Evolutionary conservation across 2,113 vertebrate species (phyloP).

Genomic region (Leucosticte australis): DNA sequence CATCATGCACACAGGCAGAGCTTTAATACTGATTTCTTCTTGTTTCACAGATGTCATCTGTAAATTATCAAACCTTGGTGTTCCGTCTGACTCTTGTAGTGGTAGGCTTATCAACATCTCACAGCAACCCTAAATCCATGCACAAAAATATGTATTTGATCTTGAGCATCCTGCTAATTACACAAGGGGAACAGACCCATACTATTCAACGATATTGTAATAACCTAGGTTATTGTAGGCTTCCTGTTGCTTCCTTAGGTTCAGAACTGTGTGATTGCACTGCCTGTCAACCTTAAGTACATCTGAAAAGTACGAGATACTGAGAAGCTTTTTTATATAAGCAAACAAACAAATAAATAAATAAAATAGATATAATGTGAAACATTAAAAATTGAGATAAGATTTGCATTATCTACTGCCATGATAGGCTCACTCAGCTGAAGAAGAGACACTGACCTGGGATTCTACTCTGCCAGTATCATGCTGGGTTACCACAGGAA

Average conservation of each 20-base stretch:
- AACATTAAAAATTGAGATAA: neutral
- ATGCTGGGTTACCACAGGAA: neutral
- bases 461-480: neutral
- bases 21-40: neutral
- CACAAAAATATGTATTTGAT: neutral
- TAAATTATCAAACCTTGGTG: neutral
- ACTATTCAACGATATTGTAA: neutral
- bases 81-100: neutral
- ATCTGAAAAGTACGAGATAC: neutral
- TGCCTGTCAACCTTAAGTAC: neutral
- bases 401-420: neutral
- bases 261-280: neutral
- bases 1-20: neutral
- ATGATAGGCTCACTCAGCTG: neutral
- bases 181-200: rapidly evolving
- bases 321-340: neutral
- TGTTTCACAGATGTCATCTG: neutral
- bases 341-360: neutral
- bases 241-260: neutral
- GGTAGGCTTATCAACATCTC: neutral
- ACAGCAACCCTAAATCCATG: neutral
- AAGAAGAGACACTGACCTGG: rapidly evolving
- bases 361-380: neutral
- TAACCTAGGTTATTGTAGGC: neutral
- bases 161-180: neutral